phyloP scores from a whole-genome alignment of 2,797 vertebrate genomes.

The Numenius phaeopus region DNA sequence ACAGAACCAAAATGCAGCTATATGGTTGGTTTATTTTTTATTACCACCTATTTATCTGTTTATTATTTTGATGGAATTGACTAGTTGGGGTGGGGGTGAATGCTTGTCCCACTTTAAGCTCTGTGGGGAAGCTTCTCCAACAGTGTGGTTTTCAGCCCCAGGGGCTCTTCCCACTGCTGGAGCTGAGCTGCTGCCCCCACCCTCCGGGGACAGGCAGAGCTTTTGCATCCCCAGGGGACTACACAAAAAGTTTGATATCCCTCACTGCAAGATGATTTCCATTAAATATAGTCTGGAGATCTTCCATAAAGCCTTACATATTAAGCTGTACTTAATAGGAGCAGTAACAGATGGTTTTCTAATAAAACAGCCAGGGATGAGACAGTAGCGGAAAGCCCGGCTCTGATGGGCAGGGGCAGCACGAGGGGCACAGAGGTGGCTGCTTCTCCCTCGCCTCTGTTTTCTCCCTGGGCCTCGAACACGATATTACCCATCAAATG shows the following conservation, averaged over 20 bases:
- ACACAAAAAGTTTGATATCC: background rate
- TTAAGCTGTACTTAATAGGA: background rate
- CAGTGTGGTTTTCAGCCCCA: rapidly evolving
- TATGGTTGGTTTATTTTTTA: rapidly evolving
- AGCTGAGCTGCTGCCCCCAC: rapidly evolving
- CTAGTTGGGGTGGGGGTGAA: background rate
- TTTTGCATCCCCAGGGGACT: background rate
- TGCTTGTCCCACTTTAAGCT: rapidly evolving
- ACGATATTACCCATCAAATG: background rate
- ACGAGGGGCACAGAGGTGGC: rapidly evolving
- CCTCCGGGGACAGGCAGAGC: background rate
- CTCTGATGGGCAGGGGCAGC: background rate
- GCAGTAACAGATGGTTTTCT: background rate
- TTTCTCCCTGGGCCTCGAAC: background rate
- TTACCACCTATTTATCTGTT: background rate
- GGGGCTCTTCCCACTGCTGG: background rate
- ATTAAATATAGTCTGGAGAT: background rate
- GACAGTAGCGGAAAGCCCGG: background rate
- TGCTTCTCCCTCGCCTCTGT: rapidly evolving
- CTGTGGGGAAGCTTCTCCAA: background rate
- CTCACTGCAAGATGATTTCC: background rate
- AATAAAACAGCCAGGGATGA: background rate
- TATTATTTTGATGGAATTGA: background rate
- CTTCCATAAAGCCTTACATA: background rate
- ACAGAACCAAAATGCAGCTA: background rate